Evolutionary conservation across 2,888 invertebrate species (phyloP).

Genomic region (Ophioninae sp.): DNA sequence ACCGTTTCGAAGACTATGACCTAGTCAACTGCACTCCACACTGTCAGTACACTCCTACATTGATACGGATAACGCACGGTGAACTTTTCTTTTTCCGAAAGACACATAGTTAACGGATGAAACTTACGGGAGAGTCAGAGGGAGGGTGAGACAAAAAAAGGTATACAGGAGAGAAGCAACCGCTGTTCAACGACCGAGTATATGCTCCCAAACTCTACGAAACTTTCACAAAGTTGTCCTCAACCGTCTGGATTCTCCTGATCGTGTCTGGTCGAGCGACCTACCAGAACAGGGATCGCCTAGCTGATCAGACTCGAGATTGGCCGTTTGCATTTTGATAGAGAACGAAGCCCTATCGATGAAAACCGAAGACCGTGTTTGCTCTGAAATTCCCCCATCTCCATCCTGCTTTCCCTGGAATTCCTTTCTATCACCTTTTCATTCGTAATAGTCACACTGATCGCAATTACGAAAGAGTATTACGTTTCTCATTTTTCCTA

Average conservation of each 20-base stretch:
- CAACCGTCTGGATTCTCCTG: conserved; percentile 43
- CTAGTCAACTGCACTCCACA: conserved; percentile 38
- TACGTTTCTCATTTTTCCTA: not conserved
- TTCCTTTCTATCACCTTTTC: conserved; percentile 10
- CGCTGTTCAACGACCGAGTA: conserved; percentile 54
- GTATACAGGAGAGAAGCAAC: conserved; percentile 4
- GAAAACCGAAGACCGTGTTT: conserved; percentile 4
- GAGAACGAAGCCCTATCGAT: conserved; percentile 50
- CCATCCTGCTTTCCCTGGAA: conserved; percentile 13
- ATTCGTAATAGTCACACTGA: not conserved
- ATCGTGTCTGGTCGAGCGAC: conserved; percentile 46
- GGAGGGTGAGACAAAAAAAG: not conserved
- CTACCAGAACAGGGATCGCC: conserved; percentile 51
- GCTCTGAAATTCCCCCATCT: too few species aligned
- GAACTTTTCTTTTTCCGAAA: conserved; percentile 45
- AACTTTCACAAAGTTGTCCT: conserved; percentile 55
- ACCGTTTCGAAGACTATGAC: conserved; percentile 32
- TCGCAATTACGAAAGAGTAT: not conserved
- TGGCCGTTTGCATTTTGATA: conserved; percentile 74
- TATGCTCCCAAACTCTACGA: conserved; percentile 52
- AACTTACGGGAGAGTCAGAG: not conserved
- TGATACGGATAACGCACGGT: conserved; percentile 23
- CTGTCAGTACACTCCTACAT: conserved; percentile 22
- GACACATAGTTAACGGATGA: conserved; percentile 40
- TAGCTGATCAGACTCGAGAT: conserved; percentile 68